Percentiles rank a stretch among this genome's conserved stretches.
phyloP scores from a whole-genome alignment of 2,113 vertebrate genomes.

The Dasyprocta punctata region DNA sequence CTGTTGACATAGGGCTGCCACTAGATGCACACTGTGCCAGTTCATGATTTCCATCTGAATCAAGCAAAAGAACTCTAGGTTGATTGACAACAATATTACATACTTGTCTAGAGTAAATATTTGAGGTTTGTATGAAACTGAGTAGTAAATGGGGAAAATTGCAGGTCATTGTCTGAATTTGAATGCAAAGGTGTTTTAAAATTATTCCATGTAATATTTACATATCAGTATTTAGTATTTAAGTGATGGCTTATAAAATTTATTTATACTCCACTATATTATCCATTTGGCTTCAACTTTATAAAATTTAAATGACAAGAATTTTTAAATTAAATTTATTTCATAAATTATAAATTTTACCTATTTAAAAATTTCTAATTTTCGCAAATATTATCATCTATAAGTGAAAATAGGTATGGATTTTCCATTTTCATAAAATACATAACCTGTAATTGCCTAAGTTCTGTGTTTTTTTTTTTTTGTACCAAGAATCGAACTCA shows the following conservation, averaged over 20 bases:
- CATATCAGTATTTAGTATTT: neutral
- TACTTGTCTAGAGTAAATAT: neutral
- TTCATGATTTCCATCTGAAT: neutral
- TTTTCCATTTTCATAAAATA: neutral
- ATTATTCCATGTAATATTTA: neutral
- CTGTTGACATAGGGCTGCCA: neutral
- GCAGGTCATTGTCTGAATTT: neutral
- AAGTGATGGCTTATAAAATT: neutral
- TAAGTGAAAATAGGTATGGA: constrained; percentile 16
- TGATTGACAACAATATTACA: neutral
- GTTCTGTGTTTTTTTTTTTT: too few relatives aligned
- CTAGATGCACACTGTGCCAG: neutral
- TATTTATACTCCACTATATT: constrained; percentile 35
- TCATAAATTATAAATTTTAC: constrained; percentile 12
- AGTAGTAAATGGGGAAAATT: constrained; percentile 34
- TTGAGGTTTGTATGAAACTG: constrained; percentile 18
- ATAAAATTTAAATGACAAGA: neutral
- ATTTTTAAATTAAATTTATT: neutral
- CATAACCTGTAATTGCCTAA: neutral
- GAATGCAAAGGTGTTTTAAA: constrained; percentile 12
- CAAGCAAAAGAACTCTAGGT: neutral
- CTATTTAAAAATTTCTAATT: neutral
- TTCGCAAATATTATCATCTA: constrained; percentile 10
- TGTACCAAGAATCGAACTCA: too few relatives aligned
- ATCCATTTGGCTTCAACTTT: neutral